Evolutionary conservation across 1,140 invertebrate genomes (phyloP).

Genomic region (Luehdorfia chinensis): DNA sequence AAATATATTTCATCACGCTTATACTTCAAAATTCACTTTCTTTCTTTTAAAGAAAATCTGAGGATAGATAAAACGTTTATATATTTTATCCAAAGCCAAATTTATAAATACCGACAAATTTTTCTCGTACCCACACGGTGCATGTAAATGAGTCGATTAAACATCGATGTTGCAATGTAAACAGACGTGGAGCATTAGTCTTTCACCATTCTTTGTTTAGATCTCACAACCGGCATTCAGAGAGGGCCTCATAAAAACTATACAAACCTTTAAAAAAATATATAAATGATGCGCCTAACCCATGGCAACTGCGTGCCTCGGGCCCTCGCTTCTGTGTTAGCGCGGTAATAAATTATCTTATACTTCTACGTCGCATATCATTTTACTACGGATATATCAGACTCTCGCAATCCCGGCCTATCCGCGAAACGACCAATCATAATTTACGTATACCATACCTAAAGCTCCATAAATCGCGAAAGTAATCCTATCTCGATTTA

Average conservation of each 20-base stretch:
- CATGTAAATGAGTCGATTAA: constrained; percentile 66
- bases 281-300: constrained; percentile 73
- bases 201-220: constrained; percentile 70
- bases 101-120: constrained; percentile 2
- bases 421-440: constrained; percentile 52
- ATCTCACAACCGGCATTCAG: constrained; percentile 56
- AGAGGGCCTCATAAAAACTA: constrained; percentile 62
- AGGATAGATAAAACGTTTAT: background rate
- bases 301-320: constrained; percentile 59
- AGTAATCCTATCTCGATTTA: constrained; percentile 38
- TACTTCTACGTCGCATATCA: constrained; percentile 61
- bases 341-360: constrained; percentile 68
- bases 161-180: constrained; percentile 55
- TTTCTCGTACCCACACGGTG: constrained; percentile 6
- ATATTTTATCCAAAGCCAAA: constrained; percentile 17
- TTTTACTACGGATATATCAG: constrained; percentile 65
- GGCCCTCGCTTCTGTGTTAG: constrained; percentile 51
- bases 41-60: too few species aligned
- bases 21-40: too few species aligned
- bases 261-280: constrained; percentile 71
- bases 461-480: constrained; percentile 42
- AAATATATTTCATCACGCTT: too few species aligned
- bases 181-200: constrained; percentile 58
- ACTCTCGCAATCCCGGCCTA: constrained; percentile 54
- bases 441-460: constrained; percentile 45